Conservation (phyloP, 2,113 vertebrate species). For the Gymnarchus niloticus region DNA sequence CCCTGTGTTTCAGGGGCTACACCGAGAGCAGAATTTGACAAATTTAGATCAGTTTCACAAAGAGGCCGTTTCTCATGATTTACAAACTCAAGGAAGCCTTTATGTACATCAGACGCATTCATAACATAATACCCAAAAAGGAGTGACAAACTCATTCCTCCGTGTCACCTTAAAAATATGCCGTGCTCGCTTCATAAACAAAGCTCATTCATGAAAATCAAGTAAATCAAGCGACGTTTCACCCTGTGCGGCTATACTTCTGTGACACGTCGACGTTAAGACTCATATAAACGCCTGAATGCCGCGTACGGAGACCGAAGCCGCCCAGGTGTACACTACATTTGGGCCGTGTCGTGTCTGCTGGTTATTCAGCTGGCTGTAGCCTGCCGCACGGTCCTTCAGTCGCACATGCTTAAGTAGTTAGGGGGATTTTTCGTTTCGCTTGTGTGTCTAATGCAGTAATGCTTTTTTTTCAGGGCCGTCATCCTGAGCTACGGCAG, state of each 20-base stretch:
- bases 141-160: slow-evolving; percentile 5
- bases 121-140: neutral
- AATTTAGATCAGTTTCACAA: neutral
- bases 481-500: neutral
- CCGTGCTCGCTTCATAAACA: neutral
- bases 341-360: neutral
- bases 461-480: neutral
- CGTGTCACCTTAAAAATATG: neutral
- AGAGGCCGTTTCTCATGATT: neutral
- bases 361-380: neutral
- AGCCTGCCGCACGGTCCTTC: neutral
- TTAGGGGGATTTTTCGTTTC: neutral
- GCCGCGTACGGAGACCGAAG: neutral
- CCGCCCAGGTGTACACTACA: neutral
- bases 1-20: neutral
- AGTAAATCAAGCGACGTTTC: neutral
- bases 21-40: neutral
- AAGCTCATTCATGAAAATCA: neutral
- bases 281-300: slow-evolving; percentile 9
- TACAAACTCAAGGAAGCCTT: neutral
- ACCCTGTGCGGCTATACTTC: neutral
- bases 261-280: neutral
- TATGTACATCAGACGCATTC: neutral
- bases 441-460: neutral
- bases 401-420: neutral